Percentiles rank a stretch among this genome's conserved stretches.
These are phyloP conservation scores for Diarsia brunnea DNA, from an alignment of 2,888 invertebrate species.

Conservation along the genomic window DNA sequence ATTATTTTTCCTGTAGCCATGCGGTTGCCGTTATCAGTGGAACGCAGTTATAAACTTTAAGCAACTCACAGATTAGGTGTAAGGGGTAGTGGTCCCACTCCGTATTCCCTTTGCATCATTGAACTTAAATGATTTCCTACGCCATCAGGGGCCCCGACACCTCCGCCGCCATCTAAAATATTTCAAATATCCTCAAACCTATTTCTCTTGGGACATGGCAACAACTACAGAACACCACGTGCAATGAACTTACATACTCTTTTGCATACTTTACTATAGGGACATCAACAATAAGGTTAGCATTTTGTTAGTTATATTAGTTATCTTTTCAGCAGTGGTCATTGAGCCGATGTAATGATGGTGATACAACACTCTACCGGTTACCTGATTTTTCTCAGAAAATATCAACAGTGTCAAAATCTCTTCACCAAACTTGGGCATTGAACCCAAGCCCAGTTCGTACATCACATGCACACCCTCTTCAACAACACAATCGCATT, in stretches of 20 bases:
- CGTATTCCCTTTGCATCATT: constrained; percentile 89
- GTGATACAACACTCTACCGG: neutral
- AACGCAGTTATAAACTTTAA: constrained; percentile 5
- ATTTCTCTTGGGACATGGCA: constrained; percentile 12
- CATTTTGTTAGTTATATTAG: constrained; percentile 14
- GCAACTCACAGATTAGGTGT: constrained; percentile 85
- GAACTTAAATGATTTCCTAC: constrained; percentile 88
- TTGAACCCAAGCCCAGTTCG: constrained; percentile 22
- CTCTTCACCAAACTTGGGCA: neutral
- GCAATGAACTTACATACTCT: constrained; percentile 56
- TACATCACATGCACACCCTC: neutral
- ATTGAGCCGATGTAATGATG: constrained; percentile 36
- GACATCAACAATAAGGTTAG: constrained; percentile 8
- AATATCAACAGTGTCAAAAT: neutral
- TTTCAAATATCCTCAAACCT: constrained; percentile 19
- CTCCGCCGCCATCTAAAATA: constrained; percentile 74
- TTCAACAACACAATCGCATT: neutral
- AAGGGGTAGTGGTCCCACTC: constrained; percentile 81
- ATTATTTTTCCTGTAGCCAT: constrained; percentile 24
- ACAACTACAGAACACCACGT: constrained; percentile 55
- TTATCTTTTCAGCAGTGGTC: neutral
- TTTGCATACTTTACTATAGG: constrained; percentile 16
- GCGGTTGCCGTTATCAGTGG: constrained; percentile 14
- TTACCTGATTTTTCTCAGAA: neutral
- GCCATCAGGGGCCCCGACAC: constrained; percentile 42